Evolutionary conservation across 2,113 vertebrate genomes (phyloP), one percentile per base, ranked within the genome.

Genomic region (Clarias gariepinus): DNA sequence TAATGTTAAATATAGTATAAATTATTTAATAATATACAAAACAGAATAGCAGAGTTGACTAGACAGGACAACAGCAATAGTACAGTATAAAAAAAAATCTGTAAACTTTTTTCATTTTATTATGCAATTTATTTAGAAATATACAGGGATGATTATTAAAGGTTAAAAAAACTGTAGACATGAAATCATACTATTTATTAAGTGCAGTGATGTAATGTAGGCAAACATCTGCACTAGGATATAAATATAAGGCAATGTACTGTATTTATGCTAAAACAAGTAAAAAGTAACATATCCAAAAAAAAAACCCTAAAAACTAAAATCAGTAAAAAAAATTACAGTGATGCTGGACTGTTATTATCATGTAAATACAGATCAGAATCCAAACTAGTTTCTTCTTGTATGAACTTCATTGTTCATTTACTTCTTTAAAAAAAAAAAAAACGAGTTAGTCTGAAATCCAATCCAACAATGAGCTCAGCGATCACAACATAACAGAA

Each of bases 401-500:
- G 0, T 41, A 41, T 21, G 19, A 21, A 47, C 41, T 18, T 47
- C 41, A 19, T 52, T 53, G 41, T 13, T 21, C 28, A 28, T 76
- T 60, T 63, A 18, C 58, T 10, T 60, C 30, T 0, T 66, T 84
- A 25, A 74, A 58, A 74, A 74, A 58, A 74, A 74, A n/a, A 3
- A 83, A 47, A 19, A 11, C 4, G 28, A 83, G 60, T 69, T 5
- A 5, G 53, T 84, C 21, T 33, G n/a, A 61, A 73, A 52, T 23
- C 7, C 36, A 52, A 47, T 47, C 21, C 58, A 52, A 52, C 7
- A 63, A 10, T 12, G 33, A 60, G 11, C 15, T 58, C n/a, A 33
- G 18, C 23, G 33, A 85, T 85, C 13, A 85, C 57, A 77, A 85
- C 30, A 7, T 81, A 21, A 63, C 18, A 25, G 58, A n/a, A 23